These are phyloP conservation scores for Zygothrica quintamaculata DNA, from an alignment of 2,888 invertebrate species.

Conservation along the genomic window DNA sequence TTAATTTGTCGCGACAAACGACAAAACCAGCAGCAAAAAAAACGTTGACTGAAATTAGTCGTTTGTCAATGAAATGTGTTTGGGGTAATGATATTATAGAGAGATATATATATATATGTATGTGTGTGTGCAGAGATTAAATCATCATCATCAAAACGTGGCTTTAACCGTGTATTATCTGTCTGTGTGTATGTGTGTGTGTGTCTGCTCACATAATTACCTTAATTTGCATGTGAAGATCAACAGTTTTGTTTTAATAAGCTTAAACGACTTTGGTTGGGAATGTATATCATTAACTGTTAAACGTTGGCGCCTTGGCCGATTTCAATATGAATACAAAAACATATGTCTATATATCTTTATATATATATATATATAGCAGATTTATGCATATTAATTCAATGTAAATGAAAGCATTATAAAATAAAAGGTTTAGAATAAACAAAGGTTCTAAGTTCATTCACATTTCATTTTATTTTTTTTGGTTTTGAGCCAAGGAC, in stretches of 20 bases:
- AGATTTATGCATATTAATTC: too few species aligned
- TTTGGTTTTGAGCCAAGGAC: neutral
- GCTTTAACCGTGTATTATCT: conserved; percentile 49
- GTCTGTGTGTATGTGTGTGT: conserved; percentile 62
- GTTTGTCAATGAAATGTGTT: conserved; percentile 49
- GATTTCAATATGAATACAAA: conserved; percentile 32
- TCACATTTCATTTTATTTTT: too few species aligned
- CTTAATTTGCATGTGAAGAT: conserved; percentile 73
- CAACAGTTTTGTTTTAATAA: conserved; percentile 48
- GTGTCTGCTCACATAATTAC: conserved; percentile 70
- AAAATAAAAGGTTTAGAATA: conserved; percentile 7
- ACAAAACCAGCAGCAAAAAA: conserved; percentile 40
- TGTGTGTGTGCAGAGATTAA: conserved; percentile 59
- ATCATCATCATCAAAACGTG: conserved; percentile 68
- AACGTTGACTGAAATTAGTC: conserved; percentile 64
- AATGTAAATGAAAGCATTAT: conserved; percentile 5
- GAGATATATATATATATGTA: conserved; percentile 32
- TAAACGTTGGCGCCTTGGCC: conserved; percentile 56
- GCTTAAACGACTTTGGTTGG: conserved; percentile 4
- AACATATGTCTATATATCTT: too few species aligned
- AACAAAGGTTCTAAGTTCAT: too few species aligned
- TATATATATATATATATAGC: too few species aligned
- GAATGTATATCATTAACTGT: conserved; percentile 32
- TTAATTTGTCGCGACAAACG: conserved; percentile 19
- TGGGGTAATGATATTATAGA: conserved; percentile 10